Base-by-base conservation (phyloP, 2,113 vertebrate species). In the Oreochromis niloticus region DNA sequence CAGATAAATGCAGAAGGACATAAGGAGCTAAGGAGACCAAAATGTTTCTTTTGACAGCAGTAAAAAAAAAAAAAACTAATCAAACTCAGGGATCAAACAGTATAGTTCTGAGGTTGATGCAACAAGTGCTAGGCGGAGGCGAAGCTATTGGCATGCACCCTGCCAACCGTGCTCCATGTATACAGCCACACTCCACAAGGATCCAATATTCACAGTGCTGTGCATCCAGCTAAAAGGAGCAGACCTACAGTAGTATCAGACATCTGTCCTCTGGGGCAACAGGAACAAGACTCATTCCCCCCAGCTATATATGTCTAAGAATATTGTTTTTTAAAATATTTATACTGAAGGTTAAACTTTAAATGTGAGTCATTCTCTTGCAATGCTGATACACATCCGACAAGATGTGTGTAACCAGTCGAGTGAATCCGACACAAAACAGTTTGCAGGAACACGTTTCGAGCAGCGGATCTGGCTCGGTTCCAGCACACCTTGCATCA, bases 111-210 rank as follows among this genome's bases (percentile, higher is more conserved):
- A 75, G 89, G 92, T 95, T 95, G 95, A 96, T 22, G 95, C 94
- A 95, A 96, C 94, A 94, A 84, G 91, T 88, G 84, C 73, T 41
- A 88, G 66, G 85, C 22, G 10, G 75, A 89, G 79, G 82, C 66
- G 93, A 94, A 87, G 83, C n/a, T 63, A 92, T 95, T 94, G 86
- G 87, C 89, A 93, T 95, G 91, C 95, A 92, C 46, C 85, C 83
- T 52, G 59, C 36, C 89, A 81, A 80, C 61, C 24, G 6, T 87
- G 85, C 75, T 66, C 36, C 63, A 6, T 22, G 63, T 41, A 39
- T 79, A 81, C 48, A 87, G 85, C 36, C 66, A 83, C 92, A 89
- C 86, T 94, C 83, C 86, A 30, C 63, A 52, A 48, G 85, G 89
- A 95, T 95, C 94, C 91, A 82, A 91, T 85, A 92, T 86, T 91